Evolutionary conservation across 2,888 invertebrate genomes (phyloP), one percentile per base, ranked within the genome.

Genomic region (Crossocerus cetratus): DNA sequence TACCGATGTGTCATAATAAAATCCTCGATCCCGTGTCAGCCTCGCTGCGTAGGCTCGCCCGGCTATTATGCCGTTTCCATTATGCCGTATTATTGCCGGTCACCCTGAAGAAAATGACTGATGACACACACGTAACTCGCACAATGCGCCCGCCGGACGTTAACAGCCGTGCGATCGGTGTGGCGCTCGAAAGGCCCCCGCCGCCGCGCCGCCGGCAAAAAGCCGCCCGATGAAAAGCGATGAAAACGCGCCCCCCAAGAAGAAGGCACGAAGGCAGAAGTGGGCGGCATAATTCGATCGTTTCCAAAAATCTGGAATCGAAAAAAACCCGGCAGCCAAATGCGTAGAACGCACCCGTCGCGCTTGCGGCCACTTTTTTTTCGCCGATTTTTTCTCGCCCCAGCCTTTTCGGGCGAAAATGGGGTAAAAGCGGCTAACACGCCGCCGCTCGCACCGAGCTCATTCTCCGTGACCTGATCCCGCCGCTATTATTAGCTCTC

Each of bases 1-100:
- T 82, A 81, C 82, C 83, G 83, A 89, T 89, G 86, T 86, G 83
- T 89, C 89, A 89, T 87, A 89, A 89, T 89, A 89, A 88, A 89
- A 89, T 88, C 79, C 85, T 89, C 87, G 86, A 84, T 81, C 83
- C 80, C 77, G 73, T 80, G 86, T 85, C 83, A 79, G 76, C 69
- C 69, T 55, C 74, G 59, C 76, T 59, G 59, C 69, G 70, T 69
- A 80, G 16, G 5, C 16, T 49, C 32, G 32, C 32, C 32, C 32
- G 73, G 76, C 82, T 69, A 81, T 83, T 83, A 83, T 82, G 79
- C 70, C 84, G 77, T 80, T 85, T 86, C 85, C 78, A 86, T 86
- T 86, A 85, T 85, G 72, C 77, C 79, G 76, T 77, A 86, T 86
- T 84, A 87, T 86, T 86, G 85, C 82, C 83, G 84, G 80, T 74